Evolutionary conservation across 23 tunicate species (phyloP).

Genomic region (Phallusia fumigata): DNA sequence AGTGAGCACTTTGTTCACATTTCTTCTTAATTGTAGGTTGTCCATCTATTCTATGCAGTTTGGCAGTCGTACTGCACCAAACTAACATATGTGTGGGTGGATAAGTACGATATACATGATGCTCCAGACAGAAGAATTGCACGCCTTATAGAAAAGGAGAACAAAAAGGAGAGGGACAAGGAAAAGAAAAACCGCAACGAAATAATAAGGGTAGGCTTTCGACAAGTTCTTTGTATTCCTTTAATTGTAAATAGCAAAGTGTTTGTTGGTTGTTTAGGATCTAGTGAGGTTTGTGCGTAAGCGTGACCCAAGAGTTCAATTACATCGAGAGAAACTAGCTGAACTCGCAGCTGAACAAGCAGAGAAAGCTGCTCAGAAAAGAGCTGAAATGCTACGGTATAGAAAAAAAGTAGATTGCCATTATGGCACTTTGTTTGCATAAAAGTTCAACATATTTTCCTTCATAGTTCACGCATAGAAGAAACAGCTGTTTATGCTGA

Average conservation of each 20-base stretch:
- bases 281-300: conserved; percentile 82
- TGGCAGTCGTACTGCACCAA: conserved; percentile 88
- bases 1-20: neutral
- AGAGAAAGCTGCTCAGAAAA: conserved; percentile 36
- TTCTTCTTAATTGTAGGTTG: conserved; percentile 39
- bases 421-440: no score
- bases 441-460: neutral
- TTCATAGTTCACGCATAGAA: conserved; percentile 29
- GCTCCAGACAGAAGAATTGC: conserved; percentile 85
- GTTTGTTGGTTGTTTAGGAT: conserved; percentile 44
- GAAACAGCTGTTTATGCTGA: conserved; percentile 83
- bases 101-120: conserved; percentile 76
- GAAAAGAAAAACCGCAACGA: conserved; percentile 85
- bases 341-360: conserved; percentile 44
- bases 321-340: conserved; percentile 48
- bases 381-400: conserved; percentile 52
- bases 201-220: conserved; percentile 60
- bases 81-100: conserved; percentile 73
- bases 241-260: no score
- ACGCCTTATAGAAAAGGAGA: conserved; percentile 78
- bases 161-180: conserved; percentile 90
- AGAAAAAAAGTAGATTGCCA: neutral
- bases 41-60: conserved; percentile 59
- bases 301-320: conserved; percentile 87
- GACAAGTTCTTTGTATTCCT: no score